Evolutionary conservation across 2,113 vertebrate species (phyloP).

Genomic region (Varanus komodoensis): DNA sequence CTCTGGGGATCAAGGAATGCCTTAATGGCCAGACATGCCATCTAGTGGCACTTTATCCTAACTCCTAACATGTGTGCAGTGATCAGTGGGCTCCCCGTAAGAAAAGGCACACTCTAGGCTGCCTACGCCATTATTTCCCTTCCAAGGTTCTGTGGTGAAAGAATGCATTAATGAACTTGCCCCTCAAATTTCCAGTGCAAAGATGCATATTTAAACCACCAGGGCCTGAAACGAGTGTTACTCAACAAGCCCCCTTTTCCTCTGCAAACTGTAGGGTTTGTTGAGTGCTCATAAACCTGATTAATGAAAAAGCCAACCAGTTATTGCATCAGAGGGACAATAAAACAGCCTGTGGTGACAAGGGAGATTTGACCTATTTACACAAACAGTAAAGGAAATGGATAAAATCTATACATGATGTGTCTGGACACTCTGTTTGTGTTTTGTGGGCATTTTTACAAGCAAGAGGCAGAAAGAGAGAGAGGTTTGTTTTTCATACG

Average conservation of each 20-base stretch:
- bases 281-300: conserved; percentile 58
- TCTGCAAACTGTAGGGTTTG: conserved; percentile 45
- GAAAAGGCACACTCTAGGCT: neutral
- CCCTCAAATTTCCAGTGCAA: neutral
- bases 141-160: neutral
- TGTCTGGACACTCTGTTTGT: conserved; percentile 58
- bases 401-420: conserved; percentile 59
- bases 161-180: neutral
- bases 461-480: conserved; percentile 52
- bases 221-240: neutral
- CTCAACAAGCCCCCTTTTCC: conserved; percentile 48
- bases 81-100: neutral
- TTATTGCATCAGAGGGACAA: neutral
- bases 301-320: conserved; percentile 13
- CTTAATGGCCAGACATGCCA: conserved; percentile 8
- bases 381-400: conserved; percentile 16
- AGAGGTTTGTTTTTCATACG: conserved; percentile 24
- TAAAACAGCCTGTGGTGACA: conserved; percentile 50
- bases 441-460: conserved; percentile 63
- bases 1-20: conserved; percentile 6
- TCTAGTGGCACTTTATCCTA: conserved; percentile 1
- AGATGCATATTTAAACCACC: neutral
- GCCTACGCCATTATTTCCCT: neutral
- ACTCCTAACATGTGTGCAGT: neutral
- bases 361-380: conserved; percentile 53